Percentiles rank a stretch among this genome's conserved stretches.
These are phyloP conservation scores for Propithecus coquereli DNA, from an alignment of 2,113 vertebrate genomes.

Conservation along the genomic window DNA sequence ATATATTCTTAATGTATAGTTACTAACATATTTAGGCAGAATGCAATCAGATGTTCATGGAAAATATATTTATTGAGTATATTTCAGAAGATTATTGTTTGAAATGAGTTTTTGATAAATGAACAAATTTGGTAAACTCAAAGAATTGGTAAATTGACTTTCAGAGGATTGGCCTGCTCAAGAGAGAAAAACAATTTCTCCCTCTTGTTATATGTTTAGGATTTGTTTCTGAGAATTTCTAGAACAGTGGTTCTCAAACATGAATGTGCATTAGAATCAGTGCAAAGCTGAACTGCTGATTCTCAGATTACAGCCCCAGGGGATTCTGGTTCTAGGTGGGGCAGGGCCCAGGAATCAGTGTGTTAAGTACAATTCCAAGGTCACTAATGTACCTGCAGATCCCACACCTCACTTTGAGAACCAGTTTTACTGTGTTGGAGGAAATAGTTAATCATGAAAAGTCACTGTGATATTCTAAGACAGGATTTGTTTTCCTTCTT, in stretches of 20 bases:
- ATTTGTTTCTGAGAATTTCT: conserved; percentile 46
- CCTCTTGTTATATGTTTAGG: not conserved
- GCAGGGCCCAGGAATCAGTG: not conserved
- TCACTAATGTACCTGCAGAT: not conserved
- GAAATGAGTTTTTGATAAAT: not conserved
- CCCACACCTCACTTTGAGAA: not conserved
- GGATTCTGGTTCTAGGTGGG: not conserved
- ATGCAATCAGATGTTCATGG: not conserved
- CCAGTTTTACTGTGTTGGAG: not conserved
- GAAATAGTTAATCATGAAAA: not conserved
- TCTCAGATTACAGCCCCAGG: not conserved
- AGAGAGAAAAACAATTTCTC: not conserved
- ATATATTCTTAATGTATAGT: not conserved
- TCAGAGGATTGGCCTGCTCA: not conserved
- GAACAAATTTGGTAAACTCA: conserved; percentile 2
- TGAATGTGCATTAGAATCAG: not conserved
- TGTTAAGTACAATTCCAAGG: not conserved
- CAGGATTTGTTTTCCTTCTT: not conserved
- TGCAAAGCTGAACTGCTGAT: not conserved
- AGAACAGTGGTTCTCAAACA: conserved; percentile 25
- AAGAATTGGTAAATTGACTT: not conserved
- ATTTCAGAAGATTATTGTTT: conserved; percentile 20
- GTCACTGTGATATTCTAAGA: not conserved
- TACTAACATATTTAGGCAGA: not conserved
- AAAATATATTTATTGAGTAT: not conserved